phyloP scores from a whole-genome alignment of 2,113 vertebrate genomes.

The Bostrychus sinensis region DNA sequence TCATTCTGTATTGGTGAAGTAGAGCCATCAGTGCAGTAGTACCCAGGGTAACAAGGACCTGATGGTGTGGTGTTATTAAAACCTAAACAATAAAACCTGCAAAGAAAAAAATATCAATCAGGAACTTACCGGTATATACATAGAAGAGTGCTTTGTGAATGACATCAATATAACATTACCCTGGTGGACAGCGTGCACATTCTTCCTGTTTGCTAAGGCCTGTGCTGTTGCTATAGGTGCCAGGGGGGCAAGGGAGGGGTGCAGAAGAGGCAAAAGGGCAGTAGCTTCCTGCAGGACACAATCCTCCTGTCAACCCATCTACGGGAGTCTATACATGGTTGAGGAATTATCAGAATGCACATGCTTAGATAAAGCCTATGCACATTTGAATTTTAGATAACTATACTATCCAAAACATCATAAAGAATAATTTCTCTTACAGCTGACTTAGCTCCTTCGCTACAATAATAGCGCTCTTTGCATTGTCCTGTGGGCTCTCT shows the following conservation, averaged over 20 bases:
- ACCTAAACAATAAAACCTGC: slow-evolving; percentile 83
- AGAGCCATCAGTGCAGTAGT: slow-evolving; percentile 84
- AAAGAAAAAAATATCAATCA: slow-evolving; percentile 9
- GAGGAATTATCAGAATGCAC: no score
- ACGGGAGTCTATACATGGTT: slow-evolving; percentile 73
- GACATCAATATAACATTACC: slow-evolving; percentile 70
- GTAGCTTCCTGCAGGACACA: slow-evolving; percentile 85
- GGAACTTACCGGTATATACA: not conserved
- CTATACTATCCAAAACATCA: not conserved
- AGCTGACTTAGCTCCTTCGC: slow-evolving; percentile 77
- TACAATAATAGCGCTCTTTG: slow-evolving; percentile 85
- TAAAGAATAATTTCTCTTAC: slow-evolving; percentile 66
- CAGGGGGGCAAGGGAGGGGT: slow-evolving; percentile 84
- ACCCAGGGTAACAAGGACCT: slow-evolving; percentile 84
- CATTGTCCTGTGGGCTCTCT: slow-evolving; percentile 80
- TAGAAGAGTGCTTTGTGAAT: not conserved
- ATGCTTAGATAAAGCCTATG: no score
- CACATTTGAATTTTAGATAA: not conserved
- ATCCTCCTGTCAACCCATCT: slow-evolving; percentile 80
- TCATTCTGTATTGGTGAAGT: slow-evolving; percentile 78
- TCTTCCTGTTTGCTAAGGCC: slow-evolving; percentile 76
- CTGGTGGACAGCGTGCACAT: slow-evolving; percentile 84
- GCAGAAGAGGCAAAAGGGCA: slow-evolving; percentile 79
- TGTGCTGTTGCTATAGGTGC: slow-evolving; percentile 83
- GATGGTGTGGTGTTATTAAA: slow-evolving; percentile 78